Evolutionary conservation across 2,888 invertebrate species (phyloP).

Genomic region (Microplitis deprimator): DNA sequence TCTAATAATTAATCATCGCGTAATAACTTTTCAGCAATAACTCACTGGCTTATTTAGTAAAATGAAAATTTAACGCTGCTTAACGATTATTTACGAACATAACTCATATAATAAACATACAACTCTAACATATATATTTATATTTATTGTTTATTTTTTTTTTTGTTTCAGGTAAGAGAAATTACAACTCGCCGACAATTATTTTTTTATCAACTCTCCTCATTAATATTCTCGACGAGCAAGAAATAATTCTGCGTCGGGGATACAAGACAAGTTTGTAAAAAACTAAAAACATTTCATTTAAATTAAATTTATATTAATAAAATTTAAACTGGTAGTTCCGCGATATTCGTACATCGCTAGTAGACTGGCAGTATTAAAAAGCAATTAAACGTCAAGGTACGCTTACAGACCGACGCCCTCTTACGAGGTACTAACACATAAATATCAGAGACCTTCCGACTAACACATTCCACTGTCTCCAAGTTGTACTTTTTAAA

Average conservation of each 20-base stretch:
- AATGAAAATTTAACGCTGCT: slow-evolving; percentile 35
- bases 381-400: slow-evolving; percentile 37
- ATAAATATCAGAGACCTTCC: slow-evolving; percentile 18
- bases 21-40: not conserved
- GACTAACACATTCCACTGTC: slow-evolving; percentile 15
- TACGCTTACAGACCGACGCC: not conserved
- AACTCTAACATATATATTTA: slow-evolving; percentile 5
- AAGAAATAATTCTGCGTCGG: not conserved
- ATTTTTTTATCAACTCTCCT: slow-evolving; percentile 10
- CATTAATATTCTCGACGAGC: not conserved
- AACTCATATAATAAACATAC: slow-evolving; percentile 8
- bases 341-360: not conserved
- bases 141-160: slow-evolving; percentile 34
- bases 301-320: not conserved
- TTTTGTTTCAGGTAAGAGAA: slow-evolving; percentile 58
- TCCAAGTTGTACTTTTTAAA: not conserved
- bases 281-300: not conserved
- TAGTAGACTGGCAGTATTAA: slow-evolving; percentile 29
- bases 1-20: not conserved
- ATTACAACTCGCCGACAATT: slow-evolving; percentile 20
- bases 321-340: not conserved
- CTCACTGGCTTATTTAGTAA: slow-evolving; percentile 19
- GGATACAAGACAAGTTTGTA: not conserved
- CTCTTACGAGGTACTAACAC: slow-evolving; percentile 17
- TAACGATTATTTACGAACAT: slow-evolving; percentile 34